Conservation (phyloP, 2,797 vertebrate species). For the Falco naumanni region DNA sequence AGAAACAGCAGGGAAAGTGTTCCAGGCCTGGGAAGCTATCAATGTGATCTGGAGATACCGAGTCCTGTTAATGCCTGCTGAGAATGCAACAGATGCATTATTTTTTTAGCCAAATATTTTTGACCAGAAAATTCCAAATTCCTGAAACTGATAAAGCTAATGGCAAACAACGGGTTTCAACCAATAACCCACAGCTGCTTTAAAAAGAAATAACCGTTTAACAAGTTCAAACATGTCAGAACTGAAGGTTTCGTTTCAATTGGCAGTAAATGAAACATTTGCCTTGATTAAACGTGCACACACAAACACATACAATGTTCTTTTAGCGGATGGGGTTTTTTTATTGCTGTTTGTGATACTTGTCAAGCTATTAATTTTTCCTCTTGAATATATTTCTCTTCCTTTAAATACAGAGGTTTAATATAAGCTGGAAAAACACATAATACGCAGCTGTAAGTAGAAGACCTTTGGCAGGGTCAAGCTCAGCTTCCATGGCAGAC, state of each 20-base stretch:
- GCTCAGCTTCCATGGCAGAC: background rate
- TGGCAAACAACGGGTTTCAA: background rate
- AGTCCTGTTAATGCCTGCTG: background rate
- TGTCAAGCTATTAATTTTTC: background rate
- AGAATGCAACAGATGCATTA: background rate
- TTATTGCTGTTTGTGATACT: background rate
- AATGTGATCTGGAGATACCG: background rate
- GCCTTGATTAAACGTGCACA: no score
- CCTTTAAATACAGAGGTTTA: background rate
- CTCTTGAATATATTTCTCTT: background rate
- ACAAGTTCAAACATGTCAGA: background rate
- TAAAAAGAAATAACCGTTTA: background rate
- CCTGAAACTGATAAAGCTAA: background rate
- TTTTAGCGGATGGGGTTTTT: background rate
- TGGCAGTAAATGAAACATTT: background rate
- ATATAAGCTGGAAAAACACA: background rate
- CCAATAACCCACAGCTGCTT: background rate
- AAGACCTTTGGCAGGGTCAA: fast-evolving
- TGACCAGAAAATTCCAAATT: background rate
- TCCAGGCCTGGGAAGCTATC: background rate
- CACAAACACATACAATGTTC: fast-evolving
- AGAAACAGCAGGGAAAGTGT: background rate
- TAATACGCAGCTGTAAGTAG: background rate
- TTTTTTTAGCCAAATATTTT: background rate
- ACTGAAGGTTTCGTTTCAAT: background rate